These are phyloP conservation scores for Arrhopalites spinosus DNA, from an alignment of 2,888 invertebrate genomes.

Conservation along the genomic window DNA sequence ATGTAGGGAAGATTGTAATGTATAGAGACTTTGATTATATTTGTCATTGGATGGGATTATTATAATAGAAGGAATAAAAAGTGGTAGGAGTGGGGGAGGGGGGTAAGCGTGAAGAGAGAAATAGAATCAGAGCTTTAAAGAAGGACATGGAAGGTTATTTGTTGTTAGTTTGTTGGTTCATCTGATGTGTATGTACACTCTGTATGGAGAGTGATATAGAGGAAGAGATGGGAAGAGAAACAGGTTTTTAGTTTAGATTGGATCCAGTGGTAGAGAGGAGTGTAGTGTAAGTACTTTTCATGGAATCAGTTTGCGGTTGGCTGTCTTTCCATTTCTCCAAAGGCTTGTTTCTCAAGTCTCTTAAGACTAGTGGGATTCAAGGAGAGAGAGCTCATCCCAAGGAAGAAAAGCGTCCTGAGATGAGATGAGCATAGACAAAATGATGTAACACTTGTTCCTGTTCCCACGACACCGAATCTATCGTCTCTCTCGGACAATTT, in stretches of 20 bases:
- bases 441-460: constrained; percentile 40
- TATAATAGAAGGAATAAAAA: too few species aligned
- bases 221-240: not conserved
- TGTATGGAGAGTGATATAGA: not conserved
- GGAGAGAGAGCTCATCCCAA: not conserved
- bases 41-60: too few species aligned
- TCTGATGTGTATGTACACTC: too few species aligned
- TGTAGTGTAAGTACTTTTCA: not conserved
- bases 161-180: too few species aligned
- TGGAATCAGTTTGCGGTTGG: not conserved
- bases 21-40: too few species aligned
- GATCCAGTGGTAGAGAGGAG: not conserved
- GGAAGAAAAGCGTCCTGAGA: not conserved
- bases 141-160: too few species aligned
- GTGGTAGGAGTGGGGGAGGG: too few species aligned
- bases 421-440: constrained; percentile 16
- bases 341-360: not conserved
- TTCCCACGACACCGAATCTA: constrained; percentile 47
- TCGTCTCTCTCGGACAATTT: constrained; percentile 44
- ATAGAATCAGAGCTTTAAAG: too few species aligned
- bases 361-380: not conserved
- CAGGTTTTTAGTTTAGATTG: not conserved
- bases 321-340: not conserved
- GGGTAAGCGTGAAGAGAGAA: too few species aligned
- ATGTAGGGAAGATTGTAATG: too few species aligned